These are phyloP conservation scores for Poecilus cupreus DNA, from an alignment of 2,888 invertebrate genomes.

Conservation along the genomic window DNA sequence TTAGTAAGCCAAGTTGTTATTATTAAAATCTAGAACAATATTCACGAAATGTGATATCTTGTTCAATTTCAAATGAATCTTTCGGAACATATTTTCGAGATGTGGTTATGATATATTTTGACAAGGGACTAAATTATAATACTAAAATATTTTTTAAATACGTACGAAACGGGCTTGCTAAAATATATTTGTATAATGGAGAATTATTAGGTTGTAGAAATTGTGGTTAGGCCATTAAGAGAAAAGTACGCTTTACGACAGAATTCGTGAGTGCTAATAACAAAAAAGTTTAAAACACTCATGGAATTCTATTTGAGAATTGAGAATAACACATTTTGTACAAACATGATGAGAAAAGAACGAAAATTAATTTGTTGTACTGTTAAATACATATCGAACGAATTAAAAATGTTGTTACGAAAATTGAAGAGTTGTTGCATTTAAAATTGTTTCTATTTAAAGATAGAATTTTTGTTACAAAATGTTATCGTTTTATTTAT, in stretches of 20 bases:
- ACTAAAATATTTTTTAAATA: constrained; percentile 45
- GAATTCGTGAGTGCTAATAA: neutral
- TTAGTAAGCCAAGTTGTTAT: constrained; percentile 53
- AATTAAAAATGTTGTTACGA: constrained; percentile 8
- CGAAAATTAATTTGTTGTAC: neutral
- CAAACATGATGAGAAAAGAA: neutral
- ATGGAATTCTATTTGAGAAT: neutral
- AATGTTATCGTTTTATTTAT: constrained; percentile 10
- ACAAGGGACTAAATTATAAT: constrained; percentile 54
- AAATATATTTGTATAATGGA: constrained; percentile 53
- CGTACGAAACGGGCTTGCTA: constrained; percentile 49
- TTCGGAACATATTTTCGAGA: constrained; percentile 45
- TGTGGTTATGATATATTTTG: constrained; percentile 37
- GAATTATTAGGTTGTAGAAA: constrained; percentile 28
- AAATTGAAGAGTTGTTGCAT: constrained; percentile 1
- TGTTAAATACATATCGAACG: neutral
- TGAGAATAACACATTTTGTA: constrained; percentile 34
- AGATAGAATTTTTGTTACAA: neutral
- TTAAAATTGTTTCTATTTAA: neutral
- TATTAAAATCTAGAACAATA: constrained; percentile 26
- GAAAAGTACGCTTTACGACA: constrained; percentile 34
- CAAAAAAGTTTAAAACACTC: constrained; percentile 22
- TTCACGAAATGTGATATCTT: constrained; percentile 23
- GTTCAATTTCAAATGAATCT: constrained; percentile 46
- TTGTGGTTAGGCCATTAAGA: constrained; percentile 32